Conservation (phyloP, 2,888 invertebrate genomes). For the Tuberolachnus salignus region DNA sequence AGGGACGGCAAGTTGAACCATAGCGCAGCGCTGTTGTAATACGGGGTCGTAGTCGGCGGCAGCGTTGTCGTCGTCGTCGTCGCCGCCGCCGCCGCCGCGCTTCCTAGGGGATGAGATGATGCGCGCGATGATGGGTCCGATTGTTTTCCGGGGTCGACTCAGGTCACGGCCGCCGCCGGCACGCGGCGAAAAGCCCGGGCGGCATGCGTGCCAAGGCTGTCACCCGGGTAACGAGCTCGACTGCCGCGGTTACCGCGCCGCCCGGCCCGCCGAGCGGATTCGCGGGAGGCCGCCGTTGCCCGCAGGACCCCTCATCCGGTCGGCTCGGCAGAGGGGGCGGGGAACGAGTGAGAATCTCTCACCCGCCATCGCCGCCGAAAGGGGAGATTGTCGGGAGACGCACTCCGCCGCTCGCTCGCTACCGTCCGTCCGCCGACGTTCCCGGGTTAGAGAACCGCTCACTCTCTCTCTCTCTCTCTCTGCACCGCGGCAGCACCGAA, state of each 20-base stretch:
- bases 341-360: no score
- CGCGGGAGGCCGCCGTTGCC: background rate
- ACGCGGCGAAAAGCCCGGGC: conserved; percentile 12
- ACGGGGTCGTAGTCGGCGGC: conserved; percentile 17
- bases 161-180: conserved; percentile 43
- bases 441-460: no score
- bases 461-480: no score
- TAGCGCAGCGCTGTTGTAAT: background rate
- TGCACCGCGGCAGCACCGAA: no score
- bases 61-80: conserved; percentile 10
- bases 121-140: conserved; percentile 13
- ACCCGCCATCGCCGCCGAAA: no score
- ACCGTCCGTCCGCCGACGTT: no score
- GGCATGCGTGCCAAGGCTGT: conserved; percentile 55
- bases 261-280: background rate
- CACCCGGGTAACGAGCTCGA: conserved; percentile 49
- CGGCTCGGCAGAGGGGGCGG: no score
- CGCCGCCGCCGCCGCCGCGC: background rate
- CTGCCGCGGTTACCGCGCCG: background rate
- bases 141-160: conserved; percentile 54
- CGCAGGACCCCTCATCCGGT: no score
- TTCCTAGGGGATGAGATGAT: conserved; percentile 8
- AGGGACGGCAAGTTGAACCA: background rate
- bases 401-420: no score
- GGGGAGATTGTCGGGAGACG: no score